Evolutionary conservation across 2,797 vertebrate genomes (phyloP).

Genomic region (Myoxocephalus aenaeus): DNA sequence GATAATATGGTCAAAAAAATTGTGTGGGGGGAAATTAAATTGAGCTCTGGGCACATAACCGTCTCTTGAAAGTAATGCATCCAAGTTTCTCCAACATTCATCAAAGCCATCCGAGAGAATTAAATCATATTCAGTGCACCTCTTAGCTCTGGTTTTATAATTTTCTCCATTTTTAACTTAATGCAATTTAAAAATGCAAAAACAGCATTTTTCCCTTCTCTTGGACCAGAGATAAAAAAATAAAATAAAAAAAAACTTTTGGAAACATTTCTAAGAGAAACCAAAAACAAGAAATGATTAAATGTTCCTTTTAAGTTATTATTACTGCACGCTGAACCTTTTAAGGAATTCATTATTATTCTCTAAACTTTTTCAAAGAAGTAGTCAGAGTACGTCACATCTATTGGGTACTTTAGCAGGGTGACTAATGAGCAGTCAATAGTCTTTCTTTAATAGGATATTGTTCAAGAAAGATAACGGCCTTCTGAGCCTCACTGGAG

Average conservation of each 20-base stretch:
- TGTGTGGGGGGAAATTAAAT: slow-evolving; percentile 48
- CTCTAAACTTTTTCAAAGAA: slow-evolving; percentile 41
- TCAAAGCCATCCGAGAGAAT: slow-evolving; percentile 57
- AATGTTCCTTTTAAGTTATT: slow-evolving; percentile 37
- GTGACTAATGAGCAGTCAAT: slow-evolving; percentile 53
- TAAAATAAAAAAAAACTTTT: slow-evolving; percentile 24
- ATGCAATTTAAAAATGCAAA: slow-evolving; percentile 53
- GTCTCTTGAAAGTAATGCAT: slow-evolving; percentile 40
- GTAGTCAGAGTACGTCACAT: slow-evolving; percentile 32
- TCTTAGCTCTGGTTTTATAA: slow-evolving; percentile 27
- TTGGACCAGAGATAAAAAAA: slow-evolving; percentile 28
- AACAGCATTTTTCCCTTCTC: slow-evolving; percentile 40
- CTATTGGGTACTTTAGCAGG: slow-evolving; percentile 34
- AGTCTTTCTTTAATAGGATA: slow-evolving; percentile 40
- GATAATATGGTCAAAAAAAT: slow-evolving; percentile 46
- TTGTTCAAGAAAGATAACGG: slow-evolving; percentile 40
- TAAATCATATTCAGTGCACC: slow-evolving; percentile 31
- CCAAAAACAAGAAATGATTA: slow-evolving; percentile 48
- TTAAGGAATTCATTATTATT: slow-evolving; percentile 55
- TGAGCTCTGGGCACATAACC: slow-evolving; percentile 53
- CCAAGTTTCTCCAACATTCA: slow-evolving; percentile 48
- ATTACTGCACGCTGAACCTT: slow-evolving; percentile 30
- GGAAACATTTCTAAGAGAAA: slow-evolving; percentile 44
- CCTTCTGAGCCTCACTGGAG: slow-evolving; percentile 15
- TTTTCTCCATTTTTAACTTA: slow-evolving; percentile 40